A percentile compares a stretch with the other conserved stretches of the same genome.
These are phyloP conservation scores for Ataeniobius toweri DNA, from an alignment of 2,797 vertebrate genomes.

Conservation along the genomic window DNA sequence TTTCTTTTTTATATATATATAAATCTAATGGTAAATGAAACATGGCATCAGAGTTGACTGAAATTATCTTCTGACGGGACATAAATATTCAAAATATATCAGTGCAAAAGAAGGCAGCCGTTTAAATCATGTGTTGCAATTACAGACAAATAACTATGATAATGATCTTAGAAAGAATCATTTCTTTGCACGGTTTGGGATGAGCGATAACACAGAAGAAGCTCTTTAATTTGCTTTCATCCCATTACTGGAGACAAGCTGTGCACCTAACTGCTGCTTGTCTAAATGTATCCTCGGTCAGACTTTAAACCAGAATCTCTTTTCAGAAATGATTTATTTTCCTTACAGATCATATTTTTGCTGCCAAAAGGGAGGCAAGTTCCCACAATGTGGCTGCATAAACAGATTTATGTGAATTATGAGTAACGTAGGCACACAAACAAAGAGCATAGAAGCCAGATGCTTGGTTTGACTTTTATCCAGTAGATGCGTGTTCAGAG, in stretches of 20 bases:
- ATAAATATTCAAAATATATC: neutral
- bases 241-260: conserved; percentile 3
- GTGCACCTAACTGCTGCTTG: neutral
- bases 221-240: conserved; percentile 2
- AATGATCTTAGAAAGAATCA: neutral
- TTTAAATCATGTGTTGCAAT: neutral
- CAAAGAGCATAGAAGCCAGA: conserved; percentile 26
- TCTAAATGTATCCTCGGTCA: neutral
- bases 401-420: conserved; percentile 12
- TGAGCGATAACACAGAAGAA: neutral
- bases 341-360: neutral
- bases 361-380: neutral
- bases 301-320: conserved; percentile 2
- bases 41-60: neutral
- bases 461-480: conserved; percentile 34
- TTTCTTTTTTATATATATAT: conserved; percentile 21
- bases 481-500: conserved; percentile 19
- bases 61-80: conserved; percentile 4
- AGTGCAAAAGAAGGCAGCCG: too few relatives aligned
- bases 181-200: conserved; percentile 2
- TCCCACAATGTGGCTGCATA: neutral
- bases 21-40: conserved; percentile 11
- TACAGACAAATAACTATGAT: conserved; percentile 1
- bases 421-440: conserved; percentile 11
- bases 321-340: neutral